phyloP scores from a whole-genome alignment of 2,797 vertebrate genomes.

The Bufotes viridis region DNA sequence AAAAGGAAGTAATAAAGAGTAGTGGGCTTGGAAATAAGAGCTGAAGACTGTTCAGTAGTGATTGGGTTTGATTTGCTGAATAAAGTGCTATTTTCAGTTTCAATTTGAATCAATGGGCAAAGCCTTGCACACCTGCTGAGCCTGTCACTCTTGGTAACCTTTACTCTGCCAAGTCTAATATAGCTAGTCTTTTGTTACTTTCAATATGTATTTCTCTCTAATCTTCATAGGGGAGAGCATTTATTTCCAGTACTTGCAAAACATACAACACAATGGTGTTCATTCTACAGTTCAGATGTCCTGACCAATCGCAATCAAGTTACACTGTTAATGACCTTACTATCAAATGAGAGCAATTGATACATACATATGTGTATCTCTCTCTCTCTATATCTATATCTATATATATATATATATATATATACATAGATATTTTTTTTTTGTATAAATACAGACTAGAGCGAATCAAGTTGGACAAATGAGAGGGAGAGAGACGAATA shows the following conservation, averaged over 20 bases:
- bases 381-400: too few relatives aligned
- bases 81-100: slow-evolving; percentile 82
- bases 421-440: too few relatives aligned
- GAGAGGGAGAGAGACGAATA: too few relatives aligned
- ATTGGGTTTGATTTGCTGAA: slow-evolving; percentile 79
- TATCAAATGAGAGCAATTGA: background rate
- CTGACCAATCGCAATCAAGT: background rate
- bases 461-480: too few relatives aligned
- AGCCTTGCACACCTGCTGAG: slow-evolving; percentile 73
- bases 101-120: slow-evolving; percentile 79
- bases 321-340: background rate
- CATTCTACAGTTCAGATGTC: background rate
- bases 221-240: slow-evolving; percentile 52
- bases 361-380: too few relatives aligned
- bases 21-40: slow-evolving; percentile 73
- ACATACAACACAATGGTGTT: slow-evolving; percentile 23
- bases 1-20: slow-evolving; percentile 70
- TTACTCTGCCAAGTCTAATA: slow-evolving; percentile 64
- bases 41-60: slow-evolving; percentile 71
- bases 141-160: slow-evolving; percentile 70
- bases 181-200: slow-evolving; percentile 65
- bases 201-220: slow-evolving; percentile 62
- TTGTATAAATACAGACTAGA: too few relatives aligned
- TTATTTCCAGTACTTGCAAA: slow-evolving; percentile 50
- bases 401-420: background rate